phyloP scores from a whole-genome alignment of 2,888 invertebrate genomes.

The Blastobasis lacticolella region DNA sequence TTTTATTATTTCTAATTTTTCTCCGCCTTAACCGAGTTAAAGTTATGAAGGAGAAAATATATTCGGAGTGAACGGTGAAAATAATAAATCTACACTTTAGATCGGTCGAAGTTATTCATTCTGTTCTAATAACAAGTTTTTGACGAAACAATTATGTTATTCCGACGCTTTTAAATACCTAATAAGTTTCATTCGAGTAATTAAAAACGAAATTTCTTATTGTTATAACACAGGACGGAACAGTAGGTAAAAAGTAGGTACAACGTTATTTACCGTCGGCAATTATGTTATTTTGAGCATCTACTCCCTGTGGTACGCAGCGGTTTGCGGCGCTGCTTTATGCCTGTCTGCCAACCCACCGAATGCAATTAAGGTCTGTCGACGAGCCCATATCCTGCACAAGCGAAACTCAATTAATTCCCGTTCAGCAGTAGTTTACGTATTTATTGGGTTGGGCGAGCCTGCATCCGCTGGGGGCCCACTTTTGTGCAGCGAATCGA shows the following conservation, averaged over 20 bases:
- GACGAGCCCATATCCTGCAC: constrained; percentile 28
- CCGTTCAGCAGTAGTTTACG: constrained; percentile 33
- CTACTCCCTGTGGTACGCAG: too few species aligned
- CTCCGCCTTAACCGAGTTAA: neutral
- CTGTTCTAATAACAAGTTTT: neutral
- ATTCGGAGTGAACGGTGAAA: too few species aligned
- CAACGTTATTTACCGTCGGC: too few species aligned
- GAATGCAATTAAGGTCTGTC: constrained; percentile 26
- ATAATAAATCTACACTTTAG: neutral
- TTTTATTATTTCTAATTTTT: constrained; percentile 28
- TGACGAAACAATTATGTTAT: too few species aligned
- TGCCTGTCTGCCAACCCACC: too few species aligned
- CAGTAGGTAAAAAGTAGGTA: too few species aligned
- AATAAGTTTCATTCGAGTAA: too few species aligned
- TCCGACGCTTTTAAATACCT: too few species aligned
- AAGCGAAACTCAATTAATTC: constrained; percentile 24
- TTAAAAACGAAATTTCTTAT: too few species aligned
- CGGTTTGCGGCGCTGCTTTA: constrained; percentile 22
- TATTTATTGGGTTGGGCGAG: constrained; percentile 20
- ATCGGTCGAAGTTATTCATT: constrained; percentile 1
- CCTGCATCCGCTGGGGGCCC: neutral
- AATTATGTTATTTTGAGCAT: too few species aligned
- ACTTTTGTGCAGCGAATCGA: neutral
- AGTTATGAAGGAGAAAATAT: neutral
- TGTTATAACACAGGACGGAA: too few species aligned